These are phyloP conservation scores for Pollicipes pollicipes DNA, from an alignment of 1,140 invertebrate genomes.

Conservation along the genomic window DNA sequence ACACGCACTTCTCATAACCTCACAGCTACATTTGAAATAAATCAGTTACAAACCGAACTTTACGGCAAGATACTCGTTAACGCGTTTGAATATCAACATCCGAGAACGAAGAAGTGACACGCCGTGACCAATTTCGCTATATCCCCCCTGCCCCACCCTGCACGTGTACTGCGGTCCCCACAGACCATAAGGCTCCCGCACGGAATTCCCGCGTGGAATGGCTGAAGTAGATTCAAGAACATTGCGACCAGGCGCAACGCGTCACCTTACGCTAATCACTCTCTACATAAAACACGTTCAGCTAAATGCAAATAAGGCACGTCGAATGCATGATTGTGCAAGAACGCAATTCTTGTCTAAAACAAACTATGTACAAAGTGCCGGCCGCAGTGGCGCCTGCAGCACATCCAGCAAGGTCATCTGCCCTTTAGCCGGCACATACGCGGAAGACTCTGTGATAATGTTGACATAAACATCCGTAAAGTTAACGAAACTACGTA, in stretches of 20 bases:
- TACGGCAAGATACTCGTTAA: too few relatives aligned
- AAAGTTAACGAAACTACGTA: neutral
- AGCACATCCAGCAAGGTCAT: neutral
- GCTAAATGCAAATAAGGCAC: constrained; percentile 1
- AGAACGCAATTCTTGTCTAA: neutral
- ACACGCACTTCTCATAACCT: too few relatives aligned
- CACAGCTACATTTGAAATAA: too few relatives aligned
- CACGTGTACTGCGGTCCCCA: too few relatives aligned
- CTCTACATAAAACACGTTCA: neutral
- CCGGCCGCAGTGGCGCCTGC: too few relatives aligned
- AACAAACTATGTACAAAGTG: neutral
- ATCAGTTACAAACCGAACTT: too few relatives aligned
- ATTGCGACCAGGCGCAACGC: neutral
- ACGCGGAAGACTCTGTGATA: neutral
- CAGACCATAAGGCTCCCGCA: neutral
- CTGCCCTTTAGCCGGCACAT: neutral
- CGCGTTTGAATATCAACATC: too few relatives aligned
- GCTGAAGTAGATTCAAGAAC: neutral
- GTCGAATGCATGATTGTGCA: constrained; percentile 1
- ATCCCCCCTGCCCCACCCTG: too few relatives aligned
- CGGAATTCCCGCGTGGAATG: neutral
- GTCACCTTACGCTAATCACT: neutral
- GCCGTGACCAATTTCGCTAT: too few relatives aligned
- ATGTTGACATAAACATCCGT: neutral
- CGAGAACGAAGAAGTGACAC: too few relatives aligned